Base-by-base conservation (phyloP, 2,113 vertebrate genomes). In the Porphyrio hochstetteri region DNA sequence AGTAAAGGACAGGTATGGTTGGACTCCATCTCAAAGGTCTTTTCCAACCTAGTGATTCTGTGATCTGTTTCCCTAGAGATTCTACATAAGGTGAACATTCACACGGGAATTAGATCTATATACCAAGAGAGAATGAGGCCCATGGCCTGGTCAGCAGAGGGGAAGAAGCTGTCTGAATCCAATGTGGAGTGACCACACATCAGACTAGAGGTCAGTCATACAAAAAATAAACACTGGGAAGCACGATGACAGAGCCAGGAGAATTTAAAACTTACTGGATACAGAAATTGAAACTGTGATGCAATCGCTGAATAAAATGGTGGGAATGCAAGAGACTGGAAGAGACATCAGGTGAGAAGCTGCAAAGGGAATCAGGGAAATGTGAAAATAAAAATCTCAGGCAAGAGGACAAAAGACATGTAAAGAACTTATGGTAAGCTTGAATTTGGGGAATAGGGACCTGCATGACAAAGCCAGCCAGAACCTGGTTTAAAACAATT, bases 121-220 rank as follows among this genome's bases (percentile, higher is more conserved):
- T 2, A 64, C 13, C 19, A 61, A 91, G 8, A 56, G 7, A 46
- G 21, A 59, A 35, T 4, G 24, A 77, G 91, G 55, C 13, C 23
- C 0, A 0, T 19, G 12, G 33, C 35, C 56, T 48, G 31, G 11
- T 75, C 44, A 72, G 48, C 9, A 19, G 0, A 27, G 55, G 31
- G 25, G 35, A 65, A 61, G 38, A 29, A 71, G 28, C 3, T 71
- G 28, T 19, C n/a, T n/a, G 36, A 79, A 79, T 60, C 25, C 25
- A 40, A 60, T 16, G 15, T 35, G 86, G n/a, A 80, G 13, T 20
- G 28, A 87, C n/a, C 52, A 12, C 0, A 2, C 63, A 8, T 72
- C 46, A 72, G 65, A 74, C 25, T 11, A 40, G 36, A 81, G 50
- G 28, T 35, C 27, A 40, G 24, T 67, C 3, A 1, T 17, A 82